phyloP scores from a whole-genome alignment of 2,797 vertebrate genomes.

The Anas capensis region DNA sequence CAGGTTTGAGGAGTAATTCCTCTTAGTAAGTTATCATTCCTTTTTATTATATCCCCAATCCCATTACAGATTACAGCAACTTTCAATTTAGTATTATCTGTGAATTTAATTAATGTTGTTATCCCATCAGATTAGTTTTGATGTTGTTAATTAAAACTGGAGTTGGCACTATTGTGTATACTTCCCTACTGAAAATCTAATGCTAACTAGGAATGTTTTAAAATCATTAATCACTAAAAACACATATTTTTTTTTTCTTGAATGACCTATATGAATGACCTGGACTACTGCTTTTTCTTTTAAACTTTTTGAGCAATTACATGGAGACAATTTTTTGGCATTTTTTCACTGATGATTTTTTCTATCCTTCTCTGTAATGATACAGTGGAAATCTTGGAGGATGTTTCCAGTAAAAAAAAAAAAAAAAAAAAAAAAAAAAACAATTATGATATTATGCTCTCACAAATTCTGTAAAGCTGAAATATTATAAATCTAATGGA shows the following conservation, averaged over 20 bases:
- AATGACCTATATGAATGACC: background rate
- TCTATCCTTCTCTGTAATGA: background rate
- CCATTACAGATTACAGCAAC: background rate
- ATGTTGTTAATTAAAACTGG: conserved; percentile 13
- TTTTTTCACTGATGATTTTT: background rate
- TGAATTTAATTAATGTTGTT: conserved; percentile 34
- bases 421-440: too few relatives aligned
- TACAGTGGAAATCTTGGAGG: background rate
- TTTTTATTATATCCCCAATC: background rate
- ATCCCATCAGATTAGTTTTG: background rate
- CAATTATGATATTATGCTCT: background rate
- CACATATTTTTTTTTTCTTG: background rate
- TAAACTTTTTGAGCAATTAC: background rate
- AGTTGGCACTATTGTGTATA: background rate
- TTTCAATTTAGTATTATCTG: background rate
- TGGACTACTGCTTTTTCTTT: background rate
- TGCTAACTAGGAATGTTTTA: background rate
- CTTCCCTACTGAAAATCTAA: background rate
- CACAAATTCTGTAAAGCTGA: background rate
- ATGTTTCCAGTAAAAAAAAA: background rate
- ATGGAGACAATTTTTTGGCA: background rate
- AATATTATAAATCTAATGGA: background rate
- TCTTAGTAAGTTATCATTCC: background rate
- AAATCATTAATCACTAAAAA: background rate
- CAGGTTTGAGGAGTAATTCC: background rate